Percentiles rank a stretch among this genome's conserved stretches.
These are phyloP conservation scores for Stylophora pistillata DNA, from an alignment of 64 coral and sea anemone species.

Conservation along the genomic window DNA sequence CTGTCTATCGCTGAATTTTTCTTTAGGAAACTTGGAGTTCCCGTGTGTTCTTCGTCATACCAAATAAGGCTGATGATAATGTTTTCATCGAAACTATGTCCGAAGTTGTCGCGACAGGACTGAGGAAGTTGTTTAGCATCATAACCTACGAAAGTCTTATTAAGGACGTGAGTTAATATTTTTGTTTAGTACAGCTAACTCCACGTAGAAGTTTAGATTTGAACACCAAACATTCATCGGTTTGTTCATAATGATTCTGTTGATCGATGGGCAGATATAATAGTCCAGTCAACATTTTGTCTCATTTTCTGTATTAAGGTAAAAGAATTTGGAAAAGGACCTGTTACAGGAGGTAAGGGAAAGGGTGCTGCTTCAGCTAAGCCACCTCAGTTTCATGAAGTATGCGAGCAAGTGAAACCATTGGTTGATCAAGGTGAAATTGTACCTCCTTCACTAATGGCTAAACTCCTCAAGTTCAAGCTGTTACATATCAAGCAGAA, in stretches of 20 bases:
- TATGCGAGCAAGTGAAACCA: slow-evolving; percentile 95
- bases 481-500: slow-evolving; percentile 84
- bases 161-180: slow-evolving; percentile 76
- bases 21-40: slow-evolving; percentile 91
- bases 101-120: slow-evolving; percentile 79
- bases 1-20: background rate
- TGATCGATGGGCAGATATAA: too few relatives aligned
- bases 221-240: too few relatives aligned
- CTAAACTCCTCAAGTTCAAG: slow-evolving; percentile 94
- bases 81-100: slow-evolving; percentile 78
- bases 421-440: slow-evolving; percentile 87
- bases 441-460: slow-evolving; percentile 74
- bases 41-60: slow-evolving; percentile 78
- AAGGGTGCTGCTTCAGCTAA: slow-evolving; percentile 79
- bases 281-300: too few relatives aligned
- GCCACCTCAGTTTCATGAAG: slow-evolving; percentile 82
- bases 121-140: slow-evolving; percentile 95
- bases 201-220: background rate
- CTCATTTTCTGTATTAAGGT: slow-evolving; percentile 51
- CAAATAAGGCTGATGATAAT: slow-evolving; percentile 81
- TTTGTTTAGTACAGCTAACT: background rate
- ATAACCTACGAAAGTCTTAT: slow-evolving; percentile 84
- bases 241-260: too few relatives aligned
- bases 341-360: slow-evolving; percentile 73
- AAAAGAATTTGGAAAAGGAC: slow-evolving; percentile 79